Conservation (phyloP, 2,888 invertebrate genomes). For the Julus scandinavius region DNA sequence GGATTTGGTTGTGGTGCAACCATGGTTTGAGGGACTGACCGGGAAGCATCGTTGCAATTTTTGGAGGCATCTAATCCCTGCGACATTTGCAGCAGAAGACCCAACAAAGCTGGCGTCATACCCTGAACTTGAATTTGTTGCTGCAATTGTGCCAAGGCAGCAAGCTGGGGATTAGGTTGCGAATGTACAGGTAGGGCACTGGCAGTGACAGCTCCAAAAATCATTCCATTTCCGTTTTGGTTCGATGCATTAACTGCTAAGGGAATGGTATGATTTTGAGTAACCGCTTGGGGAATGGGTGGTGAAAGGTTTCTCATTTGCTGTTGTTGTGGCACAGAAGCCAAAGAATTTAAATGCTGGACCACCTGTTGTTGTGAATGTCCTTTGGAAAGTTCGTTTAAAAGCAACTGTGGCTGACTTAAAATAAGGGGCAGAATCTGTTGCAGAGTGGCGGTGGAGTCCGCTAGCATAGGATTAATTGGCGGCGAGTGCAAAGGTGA, state of each 20-base stretch:
- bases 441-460: slow-evolving; percentile 11
- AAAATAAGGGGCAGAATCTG: slow-evolving; percentile 48
- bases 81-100: slow-evolving; percentile 48
- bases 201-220: neutral
- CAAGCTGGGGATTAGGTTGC: slow-evolving; percentile 26
- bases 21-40: neutral
- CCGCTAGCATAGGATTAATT: slow-evolving; percentile 4
- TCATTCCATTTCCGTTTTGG: slow-evolving; percentile 44
- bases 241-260: neutral
- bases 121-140: slow-evolving; percentile 49
- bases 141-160: slow-evolving; percentile 29
- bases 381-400: slow-evolving; percentile 6
- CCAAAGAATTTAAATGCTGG: neutral
- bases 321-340: slow-evolving; percentile 7
- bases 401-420: slow-evolving; percentile 44
- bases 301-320: slow-evolving; percentile 40
- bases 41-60: neutral
- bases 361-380: neutral
- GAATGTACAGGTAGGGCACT: slow-evolving; percentile 3
- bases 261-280: slow-evolving; percentile 15
- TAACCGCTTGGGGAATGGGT: neutral
- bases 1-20: neutral
- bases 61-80: slow-evolving; percentile 32
- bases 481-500: neutral
- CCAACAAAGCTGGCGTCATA: slow-evolving; percentile 43